These are phyloP conservation scores for Saiga tatarica DNA, from an alignment of 2,113 vertebrate species.

Conservation along the genomic window DNA sequence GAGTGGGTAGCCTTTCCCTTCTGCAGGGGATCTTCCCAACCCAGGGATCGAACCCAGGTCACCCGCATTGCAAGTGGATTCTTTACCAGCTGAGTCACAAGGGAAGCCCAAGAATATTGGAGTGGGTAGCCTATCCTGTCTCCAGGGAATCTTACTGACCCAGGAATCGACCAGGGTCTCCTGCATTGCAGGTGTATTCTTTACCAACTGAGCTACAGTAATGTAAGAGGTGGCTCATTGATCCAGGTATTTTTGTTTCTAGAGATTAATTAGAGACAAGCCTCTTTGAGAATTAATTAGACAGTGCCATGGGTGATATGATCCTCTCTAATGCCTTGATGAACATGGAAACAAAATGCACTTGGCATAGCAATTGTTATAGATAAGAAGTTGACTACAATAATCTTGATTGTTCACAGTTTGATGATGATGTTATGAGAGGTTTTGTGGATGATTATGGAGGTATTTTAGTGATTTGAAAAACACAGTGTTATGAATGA, in stretches of 20 bases:
- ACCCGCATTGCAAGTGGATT: background rate
- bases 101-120: background rate
- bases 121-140: background rate
- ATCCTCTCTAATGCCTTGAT: background rate
- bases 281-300: background rate
- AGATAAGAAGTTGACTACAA: background rate
- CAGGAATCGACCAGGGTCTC: background rate
- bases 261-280: background rate
- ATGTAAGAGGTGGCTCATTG: background rate
- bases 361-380: background rate
- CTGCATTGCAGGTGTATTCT: background rate
- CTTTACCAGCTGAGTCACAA: background rate
- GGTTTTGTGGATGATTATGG: background rate
- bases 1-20: background rate
- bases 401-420: background rate
- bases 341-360: background rate
- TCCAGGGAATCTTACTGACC: background rate
- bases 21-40: background rate
- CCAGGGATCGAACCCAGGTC: background rate
- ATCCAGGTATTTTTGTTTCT: background rate
- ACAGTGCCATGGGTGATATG: background rate
- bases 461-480: background rate
- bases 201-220: background rate
- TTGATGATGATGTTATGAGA: background rate
- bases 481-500: background rate